Evolutionary conservation across 2,113 vertebrate genomes (phyloP).

Genomic region (Amphiprion ocellaris): DNA sequence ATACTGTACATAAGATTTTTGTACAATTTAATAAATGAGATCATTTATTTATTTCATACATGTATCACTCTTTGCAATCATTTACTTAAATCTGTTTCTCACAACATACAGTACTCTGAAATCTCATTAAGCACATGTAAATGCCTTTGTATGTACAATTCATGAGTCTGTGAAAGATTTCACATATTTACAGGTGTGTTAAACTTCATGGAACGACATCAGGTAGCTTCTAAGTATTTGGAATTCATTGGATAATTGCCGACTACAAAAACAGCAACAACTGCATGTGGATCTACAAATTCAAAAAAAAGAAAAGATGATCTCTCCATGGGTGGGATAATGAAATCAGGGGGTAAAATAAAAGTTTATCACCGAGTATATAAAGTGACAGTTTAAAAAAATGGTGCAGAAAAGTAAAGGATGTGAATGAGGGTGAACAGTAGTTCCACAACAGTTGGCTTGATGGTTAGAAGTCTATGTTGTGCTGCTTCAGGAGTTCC

Average conservation of each 20-base stretch:
- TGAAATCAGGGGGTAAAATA: background rate
- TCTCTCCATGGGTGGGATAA: background rate
- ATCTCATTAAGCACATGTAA: constrained; percentile 9
- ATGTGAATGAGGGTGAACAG: background rate
- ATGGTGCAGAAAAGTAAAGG: background rate
- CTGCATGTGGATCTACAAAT: background rate
- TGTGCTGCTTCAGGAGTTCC: constrained; percentile 86
- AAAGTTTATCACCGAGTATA: background rate
- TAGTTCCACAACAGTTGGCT: background rate
- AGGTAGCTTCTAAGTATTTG: constrained; percentile 7
- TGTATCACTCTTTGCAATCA: background rate
- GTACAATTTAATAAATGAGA: constrained; percentile 38
- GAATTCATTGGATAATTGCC: constrained; percentile 2
- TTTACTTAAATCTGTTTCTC: constrained; percentile 6
- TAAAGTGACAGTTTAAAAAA: background rate
- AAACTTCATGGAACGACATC: background rate
- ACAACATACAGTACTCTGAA: background rate
- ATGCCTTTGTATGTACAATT: constrained; percentile 26
- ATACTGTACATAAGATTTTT: constrained; percentile 30
- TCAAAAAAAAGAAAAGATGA: background rate
- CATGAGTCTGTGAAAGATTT: background rate
- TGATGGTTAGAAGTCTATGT: constrained; percentile 61
- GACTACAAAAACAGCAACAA: background rate
- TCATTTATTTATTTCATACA: background rate
- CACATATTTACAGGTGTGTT: constrained; percentile 8